A percentile compares a stretch with the other conserved stretches of the same genome.
phyloP scores from a whole-genome alignment of 2,888 invertebrate genomes.

The Tiphia femorata region DNA sequence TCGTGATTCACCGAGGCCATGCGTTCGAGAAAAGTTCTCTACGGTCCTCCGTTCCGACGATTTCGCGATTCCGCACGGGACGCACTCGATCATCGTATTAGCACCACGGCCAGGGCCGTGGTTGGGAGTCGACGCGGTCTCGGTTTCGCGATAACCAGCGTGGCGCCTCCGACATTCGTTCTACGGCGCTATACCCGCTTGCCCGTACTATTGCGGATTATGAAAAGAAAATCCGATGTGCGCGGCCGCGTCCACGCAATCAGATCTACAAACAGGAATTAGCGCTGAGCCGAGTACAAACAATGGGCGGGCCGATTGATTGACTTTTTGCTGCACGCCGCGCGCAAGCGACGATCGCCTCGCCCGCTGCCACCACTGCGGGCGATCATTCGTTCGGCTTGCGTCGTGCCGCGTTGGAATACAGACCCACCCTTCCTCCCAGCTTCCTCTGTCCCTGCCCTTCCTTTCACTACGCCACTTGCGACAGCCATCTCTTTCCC shows the following conservation, averaged over 20 bases:
- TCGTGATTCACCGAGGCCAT: too few species aligned
- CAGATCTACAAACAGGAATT: conserved; percentile 66
- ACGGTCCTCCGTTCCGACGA: too few species aligned
- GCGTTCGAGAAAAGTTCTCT: too few species aligned
- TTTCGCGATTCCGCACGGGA: too few species aligned
- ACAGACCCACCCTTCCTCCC: background rate
- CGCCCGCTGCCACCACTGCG: conserved; percentile 19
- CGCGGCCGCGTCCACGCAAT: conserved; percentile 53
- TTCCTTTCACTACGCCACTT: background rate
- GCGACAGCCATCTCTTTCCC: conserved; percentile 4
- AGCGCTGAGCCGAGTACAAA: conserved; percentile 64
- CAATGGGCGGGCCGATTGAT: conserved; percentile 63
- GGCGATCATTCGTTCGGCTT: too few species aligned
- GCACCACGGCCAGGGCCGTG: too few species aligned
- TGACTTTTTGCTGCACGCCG: conserved; percentile 58
- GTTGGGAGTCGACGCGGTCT: too few species aligned
- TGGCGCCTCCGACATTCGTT: too few species aligned
- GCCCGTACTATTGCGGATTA: conserved; percentile 48
- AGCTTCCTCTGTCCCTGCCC: background rate
- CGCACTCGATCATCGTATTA: too few species aligned
- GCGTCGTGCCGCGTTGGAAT: background rate
- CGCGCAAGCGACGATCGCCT: conserved; percentile 4
- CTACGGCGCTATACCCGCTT: too few species aligned
- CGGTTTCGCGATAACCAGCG: too few species aligned
- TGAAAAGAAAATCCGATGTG: conserved; percentile 60